phyloP scores from a whole-genome alignment of 2,797 vertebrate species.

The Malurus leucopterus region DNA sequence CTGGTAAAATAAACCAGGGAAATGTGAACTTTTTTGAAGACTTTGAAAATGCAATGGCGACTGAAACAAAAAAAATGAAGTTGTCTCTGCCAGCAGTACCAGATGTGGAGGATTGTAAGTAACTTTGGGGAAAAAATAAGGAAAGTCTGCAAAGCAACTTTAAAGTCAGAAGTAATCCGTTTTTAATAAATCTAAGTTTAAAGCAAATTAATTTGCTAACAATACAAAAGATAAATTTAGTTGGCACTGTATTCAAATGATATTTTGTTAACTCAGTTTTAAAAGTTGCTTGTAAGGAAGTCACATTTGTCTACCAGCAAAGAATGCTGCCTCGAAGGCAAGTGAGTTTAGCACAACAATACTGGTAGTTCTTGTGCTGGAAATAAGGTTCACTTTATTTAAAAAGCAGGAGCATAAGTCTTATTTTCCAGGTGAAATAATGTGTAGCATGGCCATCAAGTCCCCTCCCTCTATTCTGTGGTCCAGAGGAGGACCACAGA shows the following conservation, averaged over 20 bases:
- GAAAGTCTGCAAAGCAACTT: neutral
- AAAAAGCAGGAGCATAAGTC: neutral
- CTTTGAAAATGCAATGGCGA: conserved; percentile 54
- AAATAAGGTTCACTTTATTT: neutral
- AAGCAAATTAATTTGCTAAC: neutral
- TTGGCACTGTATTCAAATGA: neutral
- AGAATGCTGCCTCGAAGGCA: neutral
- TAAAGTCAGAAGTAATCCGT: neutral
- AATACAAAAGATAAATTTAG: neutral
- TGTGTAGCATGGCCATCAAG: neutral
- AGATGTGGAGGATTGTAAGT: conserved; percentile 74
- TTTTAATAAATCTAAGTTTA: neutral
- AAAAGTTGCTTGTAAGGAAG: neutral
- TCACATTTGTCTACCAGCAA: neutral
- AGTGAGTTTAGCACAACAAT: neutral
- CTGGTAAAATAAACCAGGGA: conserved; percentile 77
- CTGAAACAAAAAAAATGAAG: conserved; percentile 65
- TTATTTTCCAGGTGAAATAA: neutral
- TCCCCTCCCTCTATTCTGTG: neutral
- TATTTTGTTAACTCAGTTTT: neutral
- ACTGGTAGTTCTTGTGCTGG: neutral
- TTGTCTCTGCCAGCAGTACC: conserved; percentile 9
- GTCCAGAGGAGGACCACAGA: neutral
- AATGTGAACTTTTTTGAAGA: conserved; percentile 40
- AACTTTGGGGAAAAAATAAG: neutral